Evolutionary conservation across 2,113 vertebrate genomes (phyloP).

Genomic region (Laticauda colubrina): DNA sequence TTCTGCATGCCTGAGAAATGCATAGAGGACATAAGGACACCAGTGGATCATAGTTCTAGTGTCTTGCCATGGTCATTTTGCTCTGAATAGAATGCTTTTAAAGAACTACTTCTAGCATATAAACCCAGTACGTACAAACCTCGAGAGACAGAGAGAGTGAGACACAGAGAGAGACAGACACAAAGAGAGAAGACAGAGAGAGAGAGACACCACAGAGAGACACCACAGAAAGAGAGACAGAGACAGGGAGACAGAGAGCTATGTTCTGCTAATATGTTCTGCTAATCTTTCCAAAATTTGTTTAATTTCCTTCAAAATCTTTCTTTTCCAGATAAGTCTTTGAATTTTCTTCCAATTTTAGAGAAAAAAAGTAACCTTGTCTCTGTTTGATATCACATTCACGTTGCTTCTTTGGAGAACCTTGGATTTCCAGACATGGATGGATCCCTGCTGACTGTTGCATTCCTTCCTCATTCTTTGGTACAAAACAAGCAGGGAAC

Average conservation of each 20-base stretch:
- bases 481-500: constrained; percentile 14
- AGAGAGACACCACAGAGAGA: too few species aligned
- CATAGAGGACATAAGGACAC: neutral
- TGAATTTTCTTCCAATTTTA: constrained; percentile 10
- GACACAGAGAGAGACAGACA: too few species aligned
- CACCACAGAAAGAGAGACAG: too few species aligned
- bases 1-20: neutral
- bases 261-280: neutral
- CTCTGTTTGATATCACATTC: neutral
- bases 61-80: constrained; percentile 44
- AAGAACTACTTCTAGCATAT: neutral
- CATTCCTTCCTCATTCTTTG: neutral
- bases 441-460: neutral
- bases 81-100: constrained; percentile 4
- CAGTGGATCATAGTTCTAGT: constrained; percentile 29
- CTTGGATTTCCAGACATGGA: neutral
- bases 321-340: neutral
- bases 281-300: neutral
- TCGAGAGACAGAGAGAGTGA: too few species aligned
- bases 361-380: neutral
- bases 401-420: neutral
- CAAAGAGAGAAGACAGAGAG: too few species aligned
- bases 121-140: too few species aligned
- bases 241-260: neutral
- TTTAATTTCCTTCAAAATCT: neutral